Percentiles rank a stretch among this genome's conserved stretches.
Evolutionary conservation across 2,113 vertebrate species (phyloP).

Genomic region (Alces alces): DNA sequence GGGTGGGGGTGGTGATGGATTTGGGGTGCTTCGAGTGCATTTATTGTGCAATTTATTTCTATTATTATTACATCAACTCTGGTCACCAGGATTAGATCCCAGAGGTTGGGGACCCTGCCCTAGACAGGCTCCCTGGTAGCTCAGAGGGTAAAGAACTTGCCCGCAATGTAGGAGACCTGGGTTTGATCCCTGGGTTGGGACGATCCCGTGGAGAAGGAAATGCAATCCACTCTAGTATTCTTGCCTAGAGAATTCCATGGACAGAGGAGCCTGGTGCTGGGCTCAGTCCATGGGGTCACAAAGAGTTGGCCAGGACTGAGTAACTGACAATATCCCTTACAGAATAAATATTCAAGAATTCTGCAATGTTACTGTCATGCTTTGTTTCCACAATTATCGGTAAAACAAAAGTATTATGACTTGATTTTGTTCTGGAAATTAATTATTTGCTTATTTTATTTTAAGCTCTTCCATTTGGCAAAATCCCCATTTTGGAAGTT

Average conservation of each 20-base stretch:
- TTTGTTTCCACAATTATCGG: not conserved
- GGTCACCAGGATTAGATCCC: not conserved
- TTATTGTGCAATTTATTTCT: not conserved
- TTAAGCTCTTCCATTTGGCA: constrained; percentile 80
- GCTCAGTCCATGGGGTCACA: not conserved
- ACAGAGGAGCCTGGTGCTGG: not conserved
- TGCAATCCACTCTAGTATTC: not conserved
- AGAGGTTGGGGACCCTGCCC: not conserved
- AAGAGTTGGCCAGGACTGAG: not conserved
- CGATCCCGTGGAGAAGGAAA: not conserved
- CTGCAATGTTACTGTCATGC: not conserved
- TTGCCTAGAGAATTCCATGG: not conserved
- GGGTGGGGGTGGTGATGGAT: not conserved
- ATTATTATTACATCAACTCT: not conserved
- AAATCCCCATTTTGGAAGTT: constrained; percentile 83
- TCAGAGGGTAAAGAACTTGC: not conserved
- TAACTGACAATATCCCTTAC: not conserved
- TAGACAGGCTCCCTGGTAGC: not conserved
- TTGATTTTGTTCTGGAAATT: not conserved
- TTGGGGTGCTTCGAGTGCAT: not conserved
- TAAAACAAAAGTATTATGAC: not conserved
- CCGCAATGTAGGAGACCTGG: not conserved
- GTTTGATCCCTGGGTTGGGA: not conserved
- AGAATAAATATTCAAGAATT: not conserved
- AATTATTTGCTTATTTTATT: not conserved